Evolutionary conservation across 1,140 invertebrate species (phyloP), one percentile per base, ranked within the genome.

Genomic region (Trigoniulus corallinus): DNA sequence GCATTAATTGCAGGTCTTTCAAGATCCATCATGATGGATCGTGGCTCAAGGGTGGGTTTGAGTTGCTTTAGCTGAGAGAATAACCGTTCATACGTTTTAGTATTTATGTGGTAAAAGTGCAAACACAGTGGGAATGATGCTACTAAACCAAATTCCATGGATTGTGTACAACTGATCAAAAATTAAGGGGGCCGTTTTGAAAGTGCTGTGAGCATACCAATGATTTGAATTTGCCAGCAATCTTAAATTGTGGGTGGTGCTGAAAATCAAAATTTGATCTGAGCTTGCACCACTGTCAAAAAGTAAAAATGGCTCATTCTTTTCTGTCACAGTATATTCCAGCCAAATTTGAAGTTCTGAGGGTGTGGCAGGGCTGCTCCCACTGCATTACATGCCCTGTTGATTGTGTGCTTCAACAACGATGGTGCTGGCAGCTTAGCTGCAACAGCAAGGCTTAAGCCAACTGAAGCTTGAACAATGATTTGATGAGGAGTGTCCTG

Each of bases 21-120:
- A 34, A 52, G 47, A 21, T 52, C 50, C 24, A 29, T 48, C 26
- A 52, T 10, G n/a, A 52, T 52, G n/a, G 27, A 39, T 39, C 12
- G 12, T 13, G 37, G 37, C 12, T 12, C 12, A n/a, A 39, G 12
- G n/a, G 1, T 24, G 2, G 37, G 37, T 39, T 39, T 39, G 1
- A 45, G 20, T 1, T 44, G 20, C 24, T 44, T 37, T n/a, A 53
- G 12, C 18, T 23, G 41, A 1, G 13, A 1, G n/a, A 53, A 43
- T 2, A 54, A 4, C 18, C 49, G 15, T 2, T 26, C 37, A 48
- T 54, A 54, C 51, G 1, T n/a, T 13, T 21, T 51, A 15, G n/a
- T 46, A 26, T 47, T 47, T 54, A 21, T 54, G 45, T 2, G 53
- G 53, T 1, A 54, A 40, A 23, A 54, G 49, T 12, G 49, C 49